These are phyloP conservation scores for Apoderus coryli DNA, from an alignment of 2,888 invertebrate species.

Conservation along the genomic window DNA sequence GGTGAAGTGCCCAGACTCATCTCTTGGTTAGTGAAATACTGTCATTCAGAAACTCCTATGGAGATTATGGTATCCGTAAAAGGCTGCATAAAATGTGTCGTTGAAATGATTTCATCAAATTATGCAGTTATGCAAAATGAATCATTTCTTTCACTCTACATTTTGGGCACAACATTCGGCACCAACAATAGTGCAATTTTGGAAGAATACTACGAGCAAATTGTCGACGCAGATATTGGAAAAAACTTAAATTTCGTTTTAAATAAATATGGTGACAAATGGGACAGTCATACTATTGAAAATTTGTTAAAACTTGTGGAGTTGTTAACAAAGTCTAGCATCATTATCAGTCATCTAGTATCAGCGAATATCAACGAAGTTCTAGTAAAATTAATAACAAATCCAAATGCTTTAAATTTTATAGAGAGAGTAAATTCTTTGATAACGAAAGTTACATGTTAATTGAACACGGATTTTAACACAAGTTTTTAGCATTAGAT, in stretches of 20 bases:
- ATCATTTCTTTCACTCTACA: constrained; percentile 56
- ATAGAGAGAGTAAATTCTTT: constrained; percentile 6
- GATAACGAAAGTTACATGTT: not conserved
- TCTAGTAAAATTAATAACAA: constrained; percentile 18
- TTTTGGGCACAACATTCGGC: constrained; percentile 35
- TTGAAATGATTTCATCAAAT: constrained; percentile 70
- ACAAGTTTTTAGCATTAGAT: too few species aligned
- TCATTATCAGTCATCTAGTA: constrained; percentile 23
- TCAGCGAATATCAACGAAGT: constrained; percentile 14
- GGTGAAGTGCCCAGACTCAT: constrained; percentile 67
- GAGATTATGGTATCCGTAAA: constrained; percentile 37
- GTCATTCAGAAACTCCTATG: constrained; percentile 33
- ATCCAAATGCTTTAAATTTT: constrained; percentile 15
- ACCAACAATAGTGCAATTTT: constrained; percentile 8
- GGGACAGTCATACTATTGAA: constrained; percentile 25
- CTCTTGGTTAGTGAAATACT: constrained; percentile 64
- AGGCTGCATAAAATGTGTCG: constrained; percentile 59
- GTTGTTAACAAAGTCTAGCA: constrained; percentile 20
- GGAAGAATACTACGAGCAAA: constrained; percentile 11
- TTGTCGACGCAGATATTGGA: constrained; percentile 26
- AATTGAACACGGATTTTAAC: too few species aligned
- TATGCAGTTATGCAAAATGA: constrained; percentile 83
- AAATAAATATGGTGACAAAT: constrained; percentile 28
- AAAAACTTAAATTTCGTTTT: constrained; percentile 27
- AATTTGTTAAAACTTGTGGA: constrained; percentile 28